Evolutionary conservation across 2,113 vertebrate species (phyloP).

Genomic region (Nettapus auritus): DNA sequence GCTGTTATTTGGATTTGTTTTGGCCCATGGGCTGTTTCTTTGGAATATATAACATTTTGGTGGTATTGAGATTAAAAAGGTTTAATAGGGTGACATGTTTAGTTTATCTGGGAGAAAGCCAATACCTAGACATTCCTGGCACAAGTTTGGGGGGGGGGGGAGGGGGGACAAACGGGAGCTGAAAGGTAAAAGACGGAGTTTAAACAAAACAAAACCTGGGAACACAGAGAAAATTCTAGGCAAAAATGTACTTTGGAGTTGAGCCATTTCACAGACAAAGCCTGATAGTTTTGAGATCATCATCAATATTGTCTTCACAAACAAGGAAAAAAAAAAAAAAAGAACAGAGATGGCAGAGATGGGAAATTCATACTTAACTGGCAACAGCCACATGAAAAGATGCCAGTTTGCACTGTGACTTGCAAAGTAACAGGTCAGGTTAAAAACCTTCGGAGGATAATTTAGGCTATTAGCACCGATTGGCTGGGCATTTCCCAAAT

Average conservation of each 20-base stretch:
- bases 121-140: neutral
- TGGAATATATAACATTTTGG: neutral
- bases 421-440: neutral
- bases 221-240: neutral
- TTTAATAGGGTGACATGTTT: neutral
- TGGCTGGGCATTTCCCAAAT: neutral
- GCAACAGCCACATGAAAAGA: fast-evolving
- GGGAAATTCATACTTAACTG: neutral
- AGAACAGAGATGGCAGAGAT: neutral
- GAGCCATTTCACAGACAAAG: neutral
- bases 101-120: neutral
- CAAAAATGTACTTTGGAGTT: neutral
- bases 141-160: neutral
- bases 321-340: neutral
- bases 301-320: neutral
- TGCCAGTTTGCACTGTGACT: neutral
- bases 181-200: neutral
- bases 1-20: neutral
- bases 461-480: neutral
- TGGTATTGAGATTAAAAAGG: neutral
- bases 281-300: neutral
- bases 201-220: neutral
- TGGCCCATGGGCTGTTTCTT: neutral
- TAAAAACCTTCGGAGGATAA: neutral
- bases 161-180: too few species aligned